Conservation (phyloP, 1,140 invertebrate genomes). For the Bacillus rossius region DNA sequence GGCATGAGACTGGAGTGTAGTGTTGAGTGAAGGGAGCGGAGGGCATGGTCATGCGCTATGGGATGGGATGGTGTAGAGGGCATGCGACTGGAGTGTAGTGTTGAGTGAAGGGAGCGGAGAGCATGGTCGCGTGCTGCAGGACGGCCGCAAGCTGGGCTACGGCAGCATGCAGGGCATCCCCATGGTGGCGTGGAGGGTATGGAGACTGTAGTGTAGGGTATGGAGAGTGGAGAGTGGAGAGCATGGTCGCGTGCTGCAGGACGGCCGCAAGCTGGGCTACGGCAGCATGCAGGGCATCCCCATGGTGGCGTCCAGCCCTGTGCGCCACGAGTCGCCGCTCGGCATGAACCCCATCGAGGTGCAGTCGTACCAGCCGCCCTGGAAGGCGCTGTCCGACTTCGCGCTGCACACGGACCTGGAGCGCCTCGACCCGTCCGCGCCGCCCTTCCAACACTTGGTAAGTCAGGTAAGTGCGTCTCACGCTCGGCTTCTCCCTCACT, state of each 20-base stretch:
- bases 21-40: no score
- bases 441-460: constrained; percentile 93
- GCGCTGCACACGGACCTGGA: constrained; percentile 91
- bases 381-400: constrained; percentile 95
- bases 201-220: no score
- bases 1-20: no score
- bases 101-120: no score
- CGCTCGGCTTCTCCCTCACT: background rate
- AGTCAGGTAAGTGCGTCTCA: constrained; percentile 66
- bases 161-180: constrained; percentile 92
- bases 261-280: constrained; percentile 87
- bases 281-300: constrained; percentile 92
- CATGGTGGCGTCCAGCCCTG: constrained; percentile 93
- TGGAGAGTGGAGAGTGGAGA: no score
- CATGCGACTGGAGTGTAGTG: no score
- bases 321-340: constrained; percentile 84
- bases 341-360: constrained; percentile 85
- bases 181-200: constrained; percentile 94
- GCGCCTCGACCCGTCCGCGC: constrained; percentile 71
- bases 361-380: constrained; percentile 93
- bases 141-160: constrained; percentile 87
- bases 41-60: no score
- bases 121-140: constrained; percentile 49
- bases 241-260: constrained; percentile 49
- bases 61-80: no score